phyloP scores from a whole-genome alignment of 1,140 invertebrate species.

The Choristoneura fumiferana region DNA sequence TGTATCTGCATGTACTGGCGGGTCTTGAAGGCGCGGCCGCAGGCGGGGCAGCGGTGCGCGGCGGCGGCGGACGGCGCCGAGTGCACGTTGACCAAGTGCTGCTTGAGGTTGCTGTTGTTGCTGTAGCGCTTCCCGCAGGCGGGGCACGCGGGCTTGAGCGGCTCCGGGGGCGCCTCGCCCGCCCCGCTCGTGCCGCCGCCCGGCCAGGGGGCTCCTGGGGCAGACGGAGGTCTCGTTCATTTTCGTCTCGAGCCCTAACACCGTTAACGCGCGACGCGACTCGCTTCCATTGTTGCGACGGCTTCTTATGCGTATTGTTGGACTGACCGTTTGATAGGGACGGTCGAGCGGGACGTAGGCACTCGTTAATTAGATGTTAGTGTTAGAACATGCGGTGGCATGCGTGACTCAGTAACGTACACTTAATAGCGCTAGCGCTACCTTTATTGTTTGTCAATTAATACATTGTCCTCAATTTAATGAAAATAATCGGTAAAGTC shows the following conservation, averaged over 20 bases:
- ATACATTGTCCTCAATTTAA: constrained; percentile 35
- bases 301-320: constrained; percentile 24
- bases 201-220: constrained; percentile 64
- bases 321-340: constrained; percentile 29
- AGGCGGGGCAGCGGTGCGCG: constrained; percentile 82
- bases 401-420: constrained; percentile 64
- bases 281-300: constrained; percentile 57
- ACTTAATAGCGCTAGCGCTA: constrained; percentile 59
- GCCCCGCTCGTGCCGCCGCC: constrained; percentile 32
- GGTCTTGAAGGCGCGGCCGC: constrained; percentile 84
- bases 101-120: constrained; percentile 83
- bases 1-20: constrained; percentile 86
- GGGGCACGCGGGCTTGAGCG: constrained; percentile 81
- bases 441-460: constrained; percentile 33
- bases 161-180: constrained; percentile 41
- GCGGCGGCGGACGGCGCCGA: constrained; percentile 82
- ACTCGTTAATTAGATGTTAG: constrained; percentile 64
- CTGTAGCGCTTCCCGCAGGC: constrained; percentile 85
- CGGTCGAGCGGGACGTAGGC: constrained; percentile 40
- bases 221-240: constrained; percentile 67
- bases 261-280: constrained; percentile 26
- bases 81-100: constrained; percentile 87
- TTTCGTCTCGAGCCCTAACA: constrained; percentile 35
- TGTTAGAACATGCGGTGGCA: constrained; percentile 47
- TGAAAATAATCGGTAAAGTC: constrained; percentile 40